phyloP scores from a whole-genome alignment of 2,888 invertebrate species.

The Erebia epiphron region DNA sequence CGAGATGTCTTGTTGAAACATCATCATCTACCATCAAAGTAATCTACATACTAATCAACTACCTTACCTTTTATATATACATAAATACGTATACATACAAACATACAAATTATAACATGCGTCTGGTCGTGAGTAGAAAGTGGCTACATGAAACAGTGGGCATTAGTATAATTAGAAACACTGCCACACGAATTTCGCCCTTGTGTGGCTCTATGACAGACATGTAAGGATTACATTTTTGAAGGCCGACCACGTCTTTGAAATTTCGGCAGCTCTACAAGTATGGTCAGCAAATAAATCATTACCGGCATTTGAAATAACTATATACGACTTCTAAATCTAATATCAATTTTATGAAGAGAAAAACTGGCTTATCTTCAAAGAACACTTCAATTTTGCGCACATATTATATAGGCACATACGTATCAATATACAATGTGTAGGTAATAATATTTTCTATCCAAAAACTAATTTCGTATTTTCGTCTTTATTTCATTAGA shows the following conservation, averaged over 20 bases:
- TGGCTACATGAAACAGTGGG: constrained; percentile 50
- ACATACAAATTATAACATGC: constrained; percentile 5
- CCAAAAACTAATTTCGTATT: no score
- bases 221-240: constrained; percentile 52
- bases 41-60: constrained; percentile 17
- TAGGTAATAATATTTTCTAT: no score
- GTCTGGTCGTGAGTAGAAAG: constrained; percentile 71
- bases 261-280: constrained; percentile 54
- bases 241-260: constrained; percentile 49
- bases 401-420: no score
- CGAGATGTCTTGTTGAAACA: background rate
- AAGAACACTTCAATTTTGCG: no score
- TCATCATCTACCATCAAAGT: background rate
- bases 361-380: no score
- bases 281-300: constrained; percentile 50
- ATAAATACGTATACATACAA: constrained; percentile 2
- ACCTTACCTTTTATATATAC: constrained; percentile 13
- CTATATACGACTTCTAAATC: no score
- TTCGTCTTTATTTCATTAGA: no score
- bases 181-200: constrained; percentile 65
- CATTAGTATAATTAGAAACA: constrained; percentile 69
- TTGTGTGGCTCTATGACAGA: constrained; percentile 39
- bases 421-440: no score
- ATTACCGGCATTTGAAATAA: background rate
- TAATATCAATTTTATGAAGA: no score